Percentiles rank a stretch among this genome's conserved stretches.
Conservation (phyloP, 2,797 vertebrate genomes). For the Hapalemur alaotrensis region DNA sequence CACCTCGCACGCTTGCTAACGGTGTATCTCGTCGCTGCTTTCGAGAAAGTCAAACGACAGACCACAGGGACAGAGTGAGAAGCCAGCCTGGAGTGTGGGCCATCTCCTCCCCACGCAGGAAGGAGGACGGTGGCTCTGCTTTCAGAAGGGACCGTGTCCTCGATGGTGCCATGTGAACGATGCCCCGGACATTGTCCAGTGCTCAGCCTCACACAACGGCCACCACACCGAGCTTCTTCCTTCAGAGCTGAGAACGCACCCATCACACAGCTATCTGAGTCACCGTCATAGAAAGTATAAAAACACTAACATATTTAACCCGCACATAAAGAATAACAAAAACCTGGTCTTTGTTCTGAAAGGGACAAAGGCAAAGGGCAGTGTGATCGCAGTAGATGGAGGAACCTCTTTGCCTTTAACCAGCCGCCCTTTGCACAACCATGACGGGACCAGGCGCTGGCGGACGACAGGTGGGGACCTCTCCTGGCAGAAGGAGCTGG, state of each 20-base stretch:
- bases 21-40: not conserved
- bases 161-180: accelerated
- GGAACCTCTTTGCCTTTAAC: not conserved
- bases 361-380: not conserved
- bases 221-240: not conserved
- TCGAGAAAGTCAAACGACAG: too few relatives aligned
- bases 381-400: not conserved
- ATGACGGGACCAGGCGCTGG: not conserved
- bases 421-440: not conserved
- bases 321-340: not conserved
- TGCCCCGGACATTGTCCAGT: not conserved
- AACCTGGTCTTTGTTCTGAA: not conserved
- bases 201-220: not conserved
- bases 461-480: not conserved
- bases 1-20: not conserved
- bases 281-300: not conserved
- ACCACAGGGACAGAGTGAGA: accelerated
- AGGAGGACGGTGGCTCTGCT: not conserved
- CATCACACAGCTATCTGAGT: not conserved
- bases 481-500: not conserved
- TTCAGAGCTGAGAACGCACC: not conserved
- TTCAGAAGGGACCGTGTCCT: not conserved
- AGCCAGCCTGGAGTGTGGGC: accelerated
- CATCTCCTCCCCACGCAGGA: accelerated
- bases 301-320: too few relatives aligned